Base-by-base conservation (phyloP, 2,797 vertebrate species). In the Nannoperca australis region DNA sequence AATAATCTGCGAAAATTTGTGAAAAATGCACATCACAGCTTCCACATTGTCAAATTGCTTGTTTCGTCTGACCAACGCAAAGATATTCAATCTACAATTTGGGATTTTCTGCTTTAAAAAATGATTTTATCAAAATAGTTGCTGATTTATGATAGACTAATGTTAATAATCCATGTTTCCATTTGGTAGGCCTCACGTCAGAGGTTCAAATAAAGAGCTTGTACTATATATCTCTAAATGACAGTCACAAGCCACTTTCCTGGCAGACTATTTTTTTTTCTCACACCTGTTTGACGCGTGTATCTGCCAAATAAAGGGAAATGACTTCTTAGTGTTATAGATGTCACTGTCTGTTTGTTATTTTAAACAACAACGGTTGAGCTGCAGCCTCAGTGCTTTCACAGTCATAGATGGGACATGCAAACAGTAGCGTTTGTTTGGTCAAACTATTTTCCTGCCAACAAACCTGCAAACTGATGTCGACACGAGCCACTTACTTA, bases 361-460 rank as follows among this genome's bases (percentile, higher is more conserved):
- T 81, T 88, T 79, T 60, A 54, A 64, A 59, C 60, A 63, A 12
- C 74, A 42, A 50, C 5, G 20, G 44, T 54, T 59, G 3, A 84
- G 58, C 71, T 69, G 68, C 63, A 71, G 77, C 60, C 60, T 71
- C 53, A 66, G 30, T 63, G 17, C 24, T 73, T 61, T 83, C 17
- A 49, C 24, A 56, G 47, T 64, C 62, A 53, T 10, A 59, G 47
- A 7, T 50, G 24, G 36, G 18, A 51, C 62, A 42, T n/a, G 34
- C 44, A 53, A 10, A 51, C 60, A 5, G 67, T 47, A 64, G 61
- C 68, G 32, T 45, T 64, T 47, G 45, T 50, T 55, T 62, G 56
- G 40, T 76, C 44, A 17, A 58, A 70, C 27, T 61, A 5, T 71
- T 42, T 72, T 65, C 45, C 64, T 36, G 64, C 27, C 53, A 50